Conservation (phyloP, 2,113 vertebrate species). For the Callaeas wilsoni region DNA sequence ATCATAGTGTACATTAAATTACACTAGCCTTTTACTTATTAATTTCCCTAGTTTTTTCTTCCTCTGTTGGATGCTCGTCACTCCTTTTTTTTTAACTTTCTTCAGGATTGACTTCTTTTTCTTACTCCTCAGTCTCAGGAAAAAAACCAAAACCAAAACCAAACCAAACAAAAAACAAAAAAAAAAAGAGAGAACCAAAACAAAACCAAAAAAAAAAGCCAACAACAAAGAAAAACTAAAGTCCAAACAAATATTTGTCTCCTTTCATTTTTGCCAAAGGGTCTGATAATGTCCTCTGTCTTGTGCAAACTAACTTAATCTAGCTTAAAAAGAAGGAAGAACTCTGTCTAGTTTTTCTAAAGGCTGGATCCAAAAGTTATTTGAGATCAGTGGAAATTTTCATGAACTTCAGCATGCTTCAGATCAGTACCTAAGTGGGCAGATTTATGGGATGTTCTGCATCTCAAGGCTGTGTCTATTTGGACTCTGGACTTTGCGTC, state of each 20-base stretch:
- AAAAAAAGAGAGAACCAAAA: not conserved
- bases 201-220: not conserved
- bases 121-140: not conserved
- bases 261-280: not conserved
- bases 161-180: no score
- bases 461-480: not conserved
- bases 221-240: not conserved
- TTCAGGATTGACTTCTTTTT: not conserved
- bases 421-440: accelerated
- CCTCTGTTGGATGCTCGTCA: not conserved
- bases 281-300: not conserved
- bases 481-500: not conserved
- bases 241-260: not conserved
- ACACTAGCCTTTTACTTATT: slow-evolving; percentile 35
- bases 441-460: not conserved
- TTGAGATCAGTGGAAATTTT: not conserved
- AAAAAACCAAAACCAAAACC: no score
- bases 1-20: slow-evolving; percentile 50
- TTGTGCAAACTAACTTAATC: not conserved
- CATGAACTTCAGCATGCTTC: not conserved
- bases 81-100: not conserved
- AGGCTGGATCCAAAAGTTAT: not conserved
- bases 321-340: not conserved
- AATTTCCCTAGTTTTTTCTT: slow-evolving; percentile 8
- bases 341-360: not conserved